Evolutionary conservation across 2,113 vertebrate genomes (phyloP).

Genomic region (Zosterops pallidus): DNA sequence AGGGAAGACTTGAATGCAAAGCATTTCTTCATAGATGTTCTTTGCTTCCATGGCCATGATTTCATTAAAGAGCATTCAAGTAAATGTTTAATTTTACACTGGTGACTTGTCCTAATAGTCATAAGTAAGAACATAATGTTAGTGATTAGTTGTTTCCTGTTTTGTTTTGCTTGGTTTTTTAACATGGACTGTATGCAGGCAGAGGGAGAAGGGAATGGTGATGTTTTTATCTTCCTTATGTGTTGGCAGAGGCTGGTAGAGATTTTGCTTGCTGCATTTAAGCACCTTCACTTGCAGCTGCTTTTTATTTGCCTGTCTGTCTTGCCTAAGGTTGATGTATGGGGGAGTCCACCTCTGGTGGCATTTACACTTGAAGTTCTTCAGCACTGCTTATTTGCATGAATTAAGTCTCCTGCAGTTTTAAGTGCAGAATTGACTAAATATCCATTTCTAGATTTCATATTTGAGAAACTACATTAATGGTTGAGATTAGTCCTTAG

Average conservation of each 20-base stretch:
- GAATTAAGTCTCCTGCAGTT: background rate
- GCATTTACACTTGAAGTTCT: background rate
- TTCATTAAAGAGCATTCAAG: background rate
- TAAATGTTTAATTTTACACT: background rate
- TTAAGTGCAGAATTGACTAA: background rate
- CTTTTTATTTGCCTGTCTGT: background rate
- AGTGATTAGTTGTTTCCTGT: background rate
- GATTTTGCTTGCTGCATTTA: background rate
- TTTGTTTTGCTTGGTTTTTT: background rate
- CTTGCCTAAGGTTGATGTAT: background rate
- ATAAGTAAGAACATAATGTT: background rate
- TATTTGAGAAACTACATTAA: background rate
- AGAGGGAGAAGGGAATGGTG: background rate
- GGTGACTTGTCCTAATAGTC: background rate
- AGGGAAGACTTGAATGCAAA: background rate
- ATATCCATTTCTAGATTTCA: background rate
- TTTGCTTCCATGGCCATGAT: background rate
- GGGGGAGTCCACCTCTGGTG: background rate
- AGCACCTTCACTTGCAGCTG: background rate
- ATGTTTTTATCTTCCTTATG: background rate
- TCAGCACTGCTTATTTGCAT: background rate
- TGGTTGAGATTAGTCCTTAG: background rate
- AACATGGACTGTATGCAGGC: background rate
- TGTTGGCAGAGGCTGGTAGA: background rate
- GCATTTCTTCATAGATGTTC: fast-evolving